phyloP scores from a whole-genome alignment of 2,797 vertebrate species.

The Pangasius krempfi region DNA sequence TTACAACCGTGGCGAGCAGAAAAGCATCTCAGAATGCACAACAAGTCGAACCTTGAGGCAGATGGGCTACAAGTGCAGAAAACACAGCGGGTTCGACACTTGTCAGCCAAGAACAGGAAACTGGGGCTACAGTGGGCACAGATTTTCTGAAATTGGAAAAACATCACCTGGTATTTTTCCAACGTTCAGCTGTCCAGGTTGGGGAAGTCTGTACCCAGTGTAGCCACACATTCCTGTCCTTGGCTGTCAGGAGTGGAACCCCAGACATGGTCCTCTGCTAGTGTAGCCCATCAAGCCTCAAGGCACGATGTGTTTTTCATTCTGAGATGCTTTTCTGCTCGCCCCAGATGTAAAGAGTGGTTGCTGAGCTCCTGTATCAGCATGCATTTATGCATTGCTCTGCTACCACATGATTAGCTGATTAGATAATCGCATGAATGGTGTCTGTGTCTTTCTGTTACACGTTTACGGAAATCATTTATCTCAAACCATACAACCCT shows the following conservation, averaged over 20 bases:
- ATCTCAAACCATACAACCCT: neutral
- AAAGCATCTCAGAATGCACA: neutral
- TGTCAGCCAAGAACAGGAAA: neutral
- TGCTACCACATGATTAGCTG: neutral
- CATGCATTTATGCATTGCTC: neutral
- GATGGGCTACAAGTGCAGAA: neutral
- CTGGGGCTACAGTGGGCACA: neutral
- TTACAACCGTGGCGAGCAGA: neutral
- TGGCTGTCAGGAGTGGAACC: neutral
- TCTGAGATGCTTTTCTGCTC: neutral
- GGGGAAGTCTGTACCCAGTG: neutral
- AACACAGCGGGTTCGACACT: too few species aligned
- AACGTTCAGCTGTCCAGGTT: neutral
- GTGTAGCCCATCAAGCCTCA: neutral
- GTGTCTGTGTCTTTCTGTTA: neutral
- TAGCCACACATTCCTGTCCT: neutral
- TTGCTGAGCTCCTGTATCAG: neutral
- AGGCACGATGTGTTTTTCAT: neutral
- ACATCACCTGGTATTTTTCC: neutral
- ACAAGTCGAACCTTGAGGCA: neutral
- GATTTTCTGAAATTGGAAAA: neutral
- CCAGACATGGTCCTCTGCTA: neutral
- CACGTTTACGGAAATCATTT: neutral
- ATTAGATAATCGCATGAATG: neutral
- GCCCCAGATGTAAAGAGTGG: neutral